Conservation (phyloP, 2,888 invertebrate genomes). For the Ochropleura plecta region DNA sequence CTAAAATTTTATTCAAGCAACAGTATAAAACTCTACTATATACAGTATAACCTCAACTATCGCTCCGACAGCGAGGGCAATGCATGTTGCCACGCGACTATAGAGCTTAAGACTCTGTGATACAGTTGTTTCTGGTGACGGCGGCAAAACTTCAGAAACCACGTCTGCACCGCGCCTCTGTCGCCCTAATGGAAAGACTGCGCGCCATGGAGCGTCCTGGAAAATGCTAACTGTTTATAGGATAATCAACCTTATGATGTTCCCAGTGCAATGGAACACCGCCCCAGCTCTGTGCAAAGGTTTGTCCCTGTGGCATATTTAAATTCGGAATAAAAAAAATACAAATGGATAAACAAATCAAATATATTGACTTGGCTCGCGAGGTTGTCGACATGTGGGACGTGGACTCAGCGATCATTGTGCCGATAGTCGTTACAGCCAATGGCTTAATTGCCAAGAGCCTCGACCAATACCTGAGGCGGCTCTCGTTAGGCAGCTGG, state of each 20-base stretch:
- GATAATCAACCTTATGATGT: background rate
- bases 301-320: too few relatives aligned
- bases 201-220: conserved; percentile 79
- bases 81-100: conserved; percentile 76
- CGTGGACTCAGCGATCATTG: too few relatives aligned
- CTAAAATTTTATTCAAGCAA: conserved; percentile 21
- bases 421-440: too few relatives aligned
- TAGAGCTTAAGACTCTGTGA: conserved; percentile 73
- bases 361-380: too few relatives aligned
- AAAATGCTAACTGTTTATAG: conserved; percentile 17
- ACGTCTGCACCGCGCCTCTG: conserved; percentile 68
- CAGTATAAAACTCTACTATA: conserved; percentile 72
- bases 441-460: too few relatives aligned
- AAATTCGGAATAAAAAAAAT: too few relatives aligned
- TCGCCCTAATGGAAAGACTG: conserved; percentile 70
- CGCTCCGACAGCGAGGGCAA: conserved; percentile 76
- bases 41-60: conserved; percentile 79
- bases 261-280: background rate
- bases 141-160: conserved; percentile 19
- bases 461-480: too few relatives aligned
- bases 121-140: conserved; percentile 1
- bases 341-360: too few relatives aligned
- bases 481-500: too few relatives aligned
- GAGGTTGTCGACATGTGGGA: too few relatives aligned
- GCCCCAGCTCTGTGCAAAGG: background rate